phyloP scores from a whole-genome alignment of 2,113 vertebrate species.

The Helogale parvula region DNA sequence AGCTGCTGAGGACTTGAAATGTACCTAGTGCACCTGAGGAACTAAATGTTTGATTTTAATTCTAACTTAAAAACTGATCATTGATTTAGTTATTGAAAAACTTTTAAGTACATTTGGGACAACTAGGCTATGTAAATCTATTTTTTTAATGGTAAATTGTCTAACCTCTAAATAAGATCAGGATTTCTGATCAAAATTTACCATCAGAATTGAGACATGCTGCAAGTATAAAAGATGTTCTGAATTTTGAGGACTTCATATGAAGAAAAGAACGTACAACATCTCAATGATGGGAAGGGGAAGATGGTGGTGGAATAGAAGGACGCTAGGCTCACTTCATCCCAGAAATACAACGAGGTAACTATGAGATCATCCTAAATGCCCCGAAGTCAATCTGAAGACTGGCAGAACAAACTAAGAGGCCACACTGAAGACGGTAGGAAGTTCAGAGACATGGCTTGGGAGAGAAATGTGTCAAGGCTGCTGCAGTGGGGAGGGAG shows the following conservation, averaged over 20 bases:
- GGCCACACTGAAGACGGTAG: no score
- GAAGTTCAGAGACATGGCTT: no score
- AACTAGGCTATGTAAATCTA: not conserved
- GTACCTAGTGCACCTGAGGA: no score
- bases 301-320: no score
- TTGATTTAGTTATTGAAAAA: not conserved
- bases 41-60: not conserved
- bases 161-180: not conserved
- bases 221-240: not conserved
- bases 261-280: not conserved
- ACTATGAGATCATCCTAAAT: no score
- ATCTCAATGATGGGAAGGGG: not conserved
- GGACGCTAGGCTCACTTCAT: no score
- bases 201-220: not conserved
- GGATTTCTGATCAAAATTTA: not conserved
- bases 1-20: not conserved
- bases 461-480: no score
- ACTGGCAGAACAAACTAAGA: no score
- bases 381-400: no score
- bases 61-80: not conserved
- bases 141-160: not conserved
- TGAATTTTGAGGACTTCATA: not conserved
- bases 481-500: no score
- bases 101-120: not conserved
- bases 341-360: no score